phyloP scores from a whole-genome alignment of 2,797 vertebrate genomes.

The Sebastes baramenuke region DNA sequence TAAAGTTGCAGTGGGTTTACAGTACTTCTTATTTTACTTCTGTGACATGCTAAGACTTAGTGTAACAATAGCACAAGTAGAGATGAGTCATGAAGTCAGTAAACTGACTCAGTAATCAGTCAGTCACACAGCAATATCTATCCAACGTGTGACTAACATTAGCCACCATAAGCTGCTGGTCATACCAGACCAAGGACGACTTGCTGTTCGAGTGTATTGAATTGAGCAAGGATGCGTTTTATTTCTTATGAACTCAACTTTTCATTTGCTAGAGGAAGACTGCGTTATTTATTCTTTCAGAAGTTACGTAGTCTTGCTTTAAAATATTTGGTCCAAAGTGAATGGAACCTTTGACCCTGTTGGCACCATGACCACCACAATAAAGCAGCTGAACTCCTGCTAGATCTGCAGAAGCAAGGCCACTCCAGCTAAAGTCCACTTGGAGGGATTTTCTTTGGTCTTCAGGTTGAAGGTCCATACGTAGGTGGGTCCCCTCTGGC shows the following conservation, averaged over 20 bases:
- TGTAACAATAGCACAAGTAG: background rate
- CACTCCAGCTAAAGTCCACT: slow-evolving; percentile 94
- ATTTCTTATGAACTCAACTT: background rate
- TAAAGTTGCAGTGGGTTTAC: no score
- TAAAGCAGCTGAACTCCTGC: background rate
- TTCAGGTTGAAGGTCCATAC: slow-evolving; percentile 96
- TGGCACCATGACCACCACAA: background rate
- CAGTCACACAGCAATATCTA: no score
- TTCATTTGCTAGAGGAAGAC: background rate
- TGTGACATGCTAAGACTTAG: background rate
- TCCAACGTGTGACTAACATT: no score
- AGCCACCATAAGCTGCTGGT: no score
- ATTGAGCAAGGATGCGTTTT: background rate
- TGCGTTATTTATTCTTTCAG: background rate
- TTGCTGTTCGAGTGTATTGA: background rate
- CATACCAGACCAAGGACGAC: no score
- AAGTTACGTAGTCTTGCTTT: background rate
- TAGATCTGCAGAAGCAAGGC: slow-evolving; percentile 91
- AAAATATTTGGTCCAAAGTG: background rate
- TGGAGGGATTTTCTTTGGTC: slow-evolving; percentile 90
- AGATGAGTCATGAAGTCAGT: background rate
- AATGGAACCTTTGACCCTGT: slow-evolving; percentile 18
- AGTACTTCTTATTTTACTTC: background rate
- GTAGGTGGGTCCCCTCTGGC: slow-evolving; percentile 91
- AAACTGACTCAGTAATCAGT: background rate